Percentiles rank a stretch among this genome's conserved stretches.
Conservation (phyloP, 2,113 vertebrate species). For the Casuarius casuarius region DNA sequence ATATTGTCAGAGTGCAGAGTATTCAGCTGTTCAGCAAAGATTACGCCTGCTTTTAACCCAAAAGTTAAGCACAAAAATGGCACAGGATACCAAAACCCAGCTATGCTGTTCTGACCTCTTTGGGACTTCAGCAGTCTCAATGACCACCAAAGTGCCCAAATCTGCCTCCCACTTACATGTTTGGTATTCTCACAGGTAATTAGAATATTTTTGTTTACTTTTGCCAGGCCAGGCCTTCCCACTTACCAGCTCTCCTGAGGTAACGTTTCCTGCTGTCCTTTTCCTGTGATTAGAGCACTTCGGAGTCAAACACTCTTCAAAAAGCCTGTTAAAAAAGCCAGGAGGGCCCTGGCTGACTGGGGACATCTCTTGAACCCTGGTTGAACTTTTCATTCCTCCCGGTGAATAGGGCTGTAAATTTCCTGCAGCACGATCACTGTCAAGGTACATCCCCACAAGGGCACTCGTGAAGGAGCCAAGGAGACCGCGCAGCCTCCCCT, state of each 20-base stretch:
- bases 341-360: not conserved
- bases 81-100: not conserved
- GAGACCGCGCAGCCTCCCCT: accelerated
- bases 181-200: not conserved
- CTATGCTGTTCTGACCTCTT: not conserved
- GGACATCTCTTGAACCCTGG: not conserved
- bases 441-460: not conserved
- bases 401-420: not conserved
- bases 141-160: not conserved
- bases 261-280: not conserved
- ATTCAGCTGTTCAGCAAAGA: not conserved
- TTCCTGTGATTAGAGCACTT: slow-evolving; percentile 26
- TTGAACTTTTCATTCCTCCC: not conserved
- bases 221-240: not conserved
- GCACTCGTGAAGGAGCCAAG: not conserved
- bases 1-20: not conserved
- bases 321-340: not conserved
- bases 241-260: not conserved
- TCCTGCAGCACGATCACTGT: accelerated
- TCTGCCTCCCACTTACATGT: not conserved
- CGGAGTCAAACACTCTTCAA: not conserved
- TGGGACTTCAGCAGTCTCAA: not conserved
- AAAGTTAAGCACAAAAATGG: not conserved
- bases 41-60: not conserved
- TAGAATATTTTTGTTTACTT: not conserved